phyloP scores from a whole-genome alignment of 2,797 vertebrate genomes.

The Heteromormyrus szaboi region DNA sequence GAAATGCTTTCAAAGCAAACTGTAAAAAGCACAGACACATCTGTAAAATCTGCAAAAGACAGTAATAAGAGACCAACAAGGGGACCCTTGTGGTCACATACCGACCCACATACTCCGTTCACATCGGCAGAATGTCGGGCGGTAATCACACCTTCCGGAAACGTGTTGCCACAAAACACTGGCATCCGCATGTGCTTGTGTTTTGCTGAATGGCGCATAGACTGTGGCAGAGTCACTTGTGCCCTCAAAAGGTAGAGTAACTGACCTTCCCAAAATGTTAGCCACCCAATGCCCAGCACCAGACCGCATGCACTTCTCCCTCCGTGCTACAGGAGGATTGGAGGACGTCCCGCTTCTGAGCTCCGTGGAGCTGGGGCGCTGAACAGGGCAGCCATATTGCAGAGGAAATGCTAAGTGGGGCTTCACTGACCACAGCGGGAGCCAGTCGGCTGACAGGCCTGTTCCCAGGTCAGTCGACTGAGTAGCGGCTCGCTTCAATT shows the following conservation, averaged over 20 bases:
- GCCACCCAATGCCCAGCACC: slow-evolving; percentile 58
- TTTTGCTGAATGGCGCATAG: slow-evolving; percentile 44
- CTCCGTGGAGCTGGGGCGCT: not conserved
- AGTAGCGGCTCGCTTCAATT: not conserved
- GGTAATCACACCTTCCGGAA: not conserved
- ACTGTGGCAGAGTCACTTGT: slow-evolving; percentile 39
- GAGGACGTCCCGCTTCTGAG: slow-evolving; percentile 37
- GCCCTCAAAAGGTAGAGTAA: slow-evolving; percentile 20
- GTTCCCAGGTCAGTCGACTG: not conserved
- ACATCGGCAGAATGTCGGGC: not conserved
- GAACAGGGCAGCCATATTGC: not conserved
- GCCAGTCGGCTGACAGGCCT: not conserved
- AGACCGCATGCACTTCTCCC: slow-evolving; percentile 58
- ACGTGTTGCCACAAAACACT: not conserved
- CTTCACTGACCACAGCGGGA: not conserved
- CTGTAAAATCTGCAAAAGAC: not conserved
- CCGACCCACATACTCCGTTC: not conserved
- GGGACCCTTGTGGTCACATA: not conserved
- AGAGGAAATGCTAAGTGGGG: not conserved
- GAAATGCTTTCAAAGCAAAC: not conserved
- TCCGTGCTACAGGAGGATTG: slow-evolving; percentile 48
- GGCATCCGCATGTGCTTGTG: slow-evolving; percentile 22
- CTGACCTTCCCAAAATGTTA: slow-evolving; percentile 73
- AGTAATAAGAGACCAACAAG: not conserved
- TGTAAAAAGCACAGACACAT: not conserved